A percentile compares a stretch with the other conserved stretches of the same genome.
These are phyloP conservation scores for Drosophila watanabei DNA, from an alignment of 1,140 invertebrate genomes.

Conservation along the genomic window DNA sequence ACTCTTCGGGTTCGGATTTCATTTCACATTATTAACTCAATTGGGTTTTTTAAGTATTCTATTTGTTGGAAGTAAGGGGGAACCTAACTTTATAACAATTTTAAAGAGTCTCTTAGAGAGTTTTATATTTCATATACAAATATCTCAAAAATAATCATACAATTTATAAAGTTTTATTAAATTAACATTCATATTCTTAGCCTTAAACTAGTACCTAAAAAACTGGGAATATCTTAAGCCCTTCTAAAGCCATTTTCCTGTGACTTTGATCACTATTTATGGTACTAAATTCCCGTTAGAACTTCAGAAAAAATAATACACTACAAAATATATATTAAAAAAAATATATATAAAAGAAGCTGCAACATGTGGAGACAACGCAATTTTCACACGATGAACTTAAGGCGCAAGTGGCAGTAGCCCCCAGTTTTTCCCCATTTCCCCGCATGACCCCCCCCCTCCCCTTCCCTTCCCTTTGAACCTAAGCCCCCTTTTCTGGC, in stretches of 20 bases:
- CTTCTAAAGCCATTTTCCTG: neutral
- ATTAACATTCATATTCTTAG: neutral
- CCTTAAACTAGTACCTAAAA: neutral
- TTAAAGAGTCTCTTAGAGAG: too few relatives aligned
- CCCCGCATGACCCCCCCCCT: neutral
- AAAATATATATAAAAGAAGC: neutral
- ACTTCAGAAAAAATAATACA: conserved; percentile 1
- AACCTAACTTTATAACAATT: too few relatives aligned
- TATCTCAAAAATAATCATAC: too few relatives aligned
- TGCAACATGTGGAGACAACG: conserved; percentile 12
- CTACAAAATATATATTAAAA: neutral
- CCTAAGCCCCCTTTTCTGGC: conserved; percentile 1
- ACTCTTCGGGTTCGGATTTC: neutral
- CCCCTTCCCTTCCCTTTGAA: conserved; percentile 7
- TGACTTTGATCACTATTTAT: conserved; percentile 7
- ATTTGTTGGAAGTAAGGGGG: neutral
- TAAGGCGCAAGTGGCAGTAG: conserved; percentile 10
- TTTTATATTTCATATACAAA: too few relatives aligned
- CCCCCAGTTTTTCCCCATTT: conserved; percentile 2
- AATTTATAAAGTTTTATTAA: too few relatives aligned
- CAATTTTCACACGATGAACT: conserved; percentile 57
- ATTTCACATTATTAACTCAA: conserved; percentile 2
- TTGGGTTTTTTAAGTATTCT: neutral
- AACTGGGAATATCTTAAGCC: neutral
- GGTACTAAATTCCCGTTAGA: conserved; percentile 39